These are phyloP conservation scores for Triplophysa tibetana DNA, from an alignment of 2,113 vertebrate species.

Conservation along the genomic window DNA sequence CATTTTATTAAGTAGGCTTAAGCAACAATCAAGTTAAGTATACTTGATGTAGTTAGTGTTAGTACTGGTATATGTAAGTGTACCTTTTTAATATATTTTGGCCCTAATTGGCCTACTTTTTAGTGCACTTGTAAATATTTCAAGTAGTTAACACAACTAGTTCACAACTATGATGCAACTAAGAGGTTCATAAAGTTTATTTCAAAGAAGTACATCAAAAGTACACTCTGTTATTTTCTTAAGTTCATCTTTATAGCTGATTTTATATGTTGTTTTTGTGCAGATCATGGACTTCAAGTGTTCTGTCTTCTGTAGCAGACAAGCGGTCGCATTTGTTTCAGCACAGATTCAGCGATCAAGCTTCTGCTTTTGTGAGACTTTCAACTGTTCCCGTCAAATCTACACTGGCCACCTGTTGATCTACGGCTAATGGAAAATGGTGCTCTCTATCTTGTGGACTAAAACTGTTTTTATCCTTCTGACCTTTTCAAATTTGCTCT, in stretches of 20 bases:
- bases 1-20: background rate
- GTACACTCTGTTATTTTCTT: too few relatives aligned
- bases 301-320: conserved; percentile 46
- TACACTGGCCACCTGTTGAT: conserved; percentile 23
- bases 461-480: conserved; percentile 52
- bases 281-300: conserved; percentile 50
- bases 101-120: too few relatives aligned
- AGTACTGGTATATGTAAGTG: too few relatives aligned
- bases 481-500: conserved; percentile 33
- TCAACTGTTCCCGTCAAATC: conserved; percentile 31
- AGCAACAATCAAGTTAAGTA: too few relatives aligned
- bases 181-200: too few relatives aligned
- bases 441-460: conserved; percentile 54
- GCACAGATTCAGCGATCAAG: background rate
- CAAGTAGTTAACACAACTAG: too few relatives aligned
- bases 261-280: conserved; percentile 13
- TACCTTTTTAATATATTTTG: too few relatives aligned
- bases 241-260: background rate
- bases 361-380: conserved; percentile 12
- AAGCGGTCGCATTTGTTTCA: background rate
- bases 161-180: too few relatives aligned
- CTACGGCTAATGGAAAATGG: conserved; percentile 52
- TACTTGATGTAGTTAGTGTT: too few relatives aligned
- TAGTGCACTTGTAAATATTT: too few relatives aligned
- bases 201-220: too few relatives aligned